A percentile compares a stretch with the other conserved stretches of the same genome.
Evolutionary conservation across 2,888 invertebrate species (phyloP).

Genomic region (Epistrophe grossulariae): DNA sequence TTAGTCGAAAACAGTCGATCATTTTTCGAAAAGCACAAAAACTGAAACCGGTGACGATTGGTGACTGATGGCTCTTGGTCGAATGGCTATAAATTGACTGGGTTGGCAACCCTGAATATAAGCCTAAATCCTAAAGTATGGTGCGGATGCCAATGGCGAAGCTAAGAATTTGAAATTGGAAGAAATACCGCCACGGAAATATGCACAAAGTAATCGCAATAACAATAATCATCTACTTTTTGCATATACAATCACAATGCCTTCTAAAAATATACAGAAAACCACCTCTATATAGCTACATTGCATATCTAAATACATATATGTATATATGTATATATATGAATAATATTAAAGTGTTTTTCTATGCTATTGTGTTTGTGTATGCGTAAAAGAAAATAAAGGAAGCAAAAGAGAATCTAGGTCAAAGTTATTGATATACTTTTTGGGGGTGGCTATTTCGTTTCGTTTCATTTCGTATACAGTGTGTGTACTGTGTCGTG

Average conservation of each 20-base stretch:
- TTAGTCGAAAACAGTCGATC: too few species aligned
- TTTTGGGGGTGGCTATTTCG: constrained; percentile 26
- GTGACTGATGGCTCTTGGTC: too few species aligned
- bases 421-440: constrained; percentile 74
- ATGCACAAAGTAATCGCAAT: constrained; percentile 64
- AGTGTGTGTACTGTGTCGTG: constrained; percentile 19
- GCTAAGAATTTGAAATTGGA: constrained; percentile 25
- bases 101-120: neutral
- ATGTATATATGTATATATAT: too few species aligned
- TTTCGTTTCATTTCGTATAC: neutral
- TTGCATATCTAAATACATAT: neutral
- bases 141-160: constrained; percentile 37
- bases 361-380: constrained; percentile 4
- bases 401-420: constrained; percentile 45
- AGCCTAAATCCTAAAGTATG: neutral
- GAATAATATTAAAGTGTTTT: constrained; percentile 13
- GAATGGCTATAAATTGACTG: neutral
- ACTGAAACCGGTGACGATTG: too few species aligned
- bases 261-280: neutral
- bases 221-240: constrained; percentile 65
- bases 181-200: constrained; percentile 47
- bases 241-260: constrained; percentile 51
- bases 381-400: constrained; percentile 27
- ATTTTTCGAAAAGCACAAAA: too few species aligned
- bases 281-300: neutral